Evolutionary conservation across 2,113 vertebrate species (phyloP).

Genomic region (Ranitomeya variabilis): DNA sequence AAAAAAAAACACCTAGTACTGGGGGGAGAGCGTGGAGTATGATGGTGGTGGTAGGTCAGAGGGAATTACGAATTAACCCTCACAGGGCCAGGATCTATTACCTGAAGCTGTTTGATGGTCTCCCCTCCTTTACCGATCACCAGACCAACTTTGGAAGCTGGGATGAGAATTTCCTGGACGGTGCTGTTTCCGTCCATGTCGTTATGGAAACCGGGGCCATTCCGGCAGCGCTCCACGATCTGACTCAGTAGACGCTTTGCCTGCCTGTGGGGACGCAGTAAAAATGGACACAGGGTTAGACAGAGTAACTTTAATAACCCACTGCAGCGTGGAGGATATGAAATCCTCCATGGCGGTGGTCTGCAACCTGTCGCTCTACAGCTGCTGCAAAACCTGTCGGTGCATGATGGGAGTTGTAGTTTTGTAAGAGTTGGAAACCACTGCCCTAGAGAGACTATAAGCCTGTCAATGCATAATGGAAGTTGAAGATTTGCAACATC

Average conservation of each 20-base stretch:
- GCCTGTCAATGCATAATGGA: no score
- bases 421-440: no score
- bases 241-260: conserved; percentile 93
- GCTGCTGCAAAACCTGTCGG: no score
- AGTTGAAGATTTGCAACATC: no score
- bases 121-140: conserved; percentile 99
- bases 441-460: no score
- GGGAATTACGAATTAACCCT: conserved; percentile 6
- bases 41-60: background rate
- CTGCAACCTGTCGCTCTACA: no score
- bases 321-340: no score
- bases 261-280: conserved; percentile 76
- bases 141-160: conserved; percentile 96
- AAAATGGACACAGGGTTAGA: background rate
- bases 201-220: conserved; percentile 90
- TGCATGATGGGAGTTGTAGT: no score
- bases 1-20: background rate
- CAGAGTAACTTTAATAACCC: no score
- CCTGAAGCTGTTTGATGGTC: conserved; percentile 98
- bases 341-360: no score
- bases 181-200: conserved; percentile 89
- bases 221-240: conserved; percentile 97
- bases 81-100: conserved; percentile 59
- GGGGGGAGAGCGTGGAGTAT: background rate
- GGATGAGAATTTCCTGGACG: conserved; percentile 94